Evolutionary conservation across 1,140 invertebrate species (phyloP), one percentile per base, ranked within the genome.

Genomic region (Micrasema longulum): DNA sequence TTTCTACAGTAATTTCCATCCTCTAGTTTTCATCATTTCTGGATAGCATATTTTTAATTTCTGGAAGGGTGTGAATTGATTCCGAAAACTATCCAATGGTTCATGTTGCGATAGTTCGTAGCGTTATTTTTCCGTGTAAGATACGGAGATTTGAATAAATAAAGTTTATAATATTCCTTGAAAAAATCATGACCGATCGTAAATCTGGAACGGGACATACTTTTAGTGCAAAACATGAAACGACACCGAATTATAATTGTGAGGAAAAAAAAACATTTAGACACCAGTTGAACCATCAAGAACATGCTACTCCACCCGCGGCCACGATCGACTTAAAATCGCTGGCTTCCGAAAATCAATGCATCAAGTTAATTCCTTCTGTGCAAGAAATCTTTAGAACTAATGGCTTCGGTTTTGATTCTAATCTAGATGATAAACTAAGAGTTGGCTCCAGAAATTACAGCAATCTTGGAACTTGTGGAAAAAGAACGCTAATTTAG

Each of bases 401-500:
- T 16, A 70, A 63, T 53, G 68, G 68, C 12, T 22, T 66, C 20
- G 52, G 14, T 35, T 72, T 72, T 22, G 63, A 72, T 16, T 26
- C 70, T n/a, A 60, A 35, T 18, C 57, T 72, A 6, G 64, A 65
- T 36, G 31, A 65, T 11, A 38, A 10, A 60, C 52, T 26, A 48
- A 16, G 38, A 14, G 12, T 26, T 72, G 70, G 70, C 64, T 72
- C 6, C 35, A 57, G 6, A 35, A 67, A 20, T 23, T 72, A 14
- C 48, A 66, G 14, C 9, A 65, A 22, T 38, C 36, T 16, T 72
- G 70, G 70, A 47, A 43, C 78, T 36, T 68, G 87, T 87, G 86
- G 79, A 88, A 88, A 76, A 84, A 83, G 71, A 85, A 85, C 78
- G 77, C 80, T 12, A 79, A 76, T 45, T 78, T 87, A 9, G 78